A percentile compares a stretch with the other conserved stretches of the same genome.
Conservation (phyloP, 2,888 invertebrate genomes). For the Standfussiana lucernea region DNA sequence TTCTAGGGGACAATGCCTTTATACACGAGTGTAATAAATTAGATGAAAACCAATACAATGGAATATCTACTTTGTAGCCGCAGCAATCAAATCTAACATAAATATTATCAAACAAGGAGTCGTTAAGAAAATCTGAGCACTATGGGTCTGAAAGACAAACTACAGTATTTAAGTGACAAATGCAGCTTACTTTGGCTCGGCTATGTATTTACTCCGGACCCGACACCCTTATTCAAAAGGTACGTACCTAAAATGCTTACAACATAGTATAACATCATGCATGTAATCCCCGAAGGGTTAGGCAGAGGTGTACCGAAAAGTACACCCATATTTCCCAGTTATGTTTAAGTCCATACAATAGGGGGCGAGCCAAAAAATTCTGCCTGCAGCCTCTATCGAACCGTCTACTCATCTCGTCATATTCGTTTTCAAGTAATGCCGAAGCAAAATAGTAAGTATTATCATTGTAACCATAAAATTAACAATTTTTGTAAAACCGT, state of each 20-base stretch:
- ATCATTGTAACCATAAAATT: no score
- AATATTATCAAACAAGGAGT: background rate
- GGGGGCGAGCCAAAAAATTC: background rate
- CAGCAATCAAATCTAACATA: background rate
- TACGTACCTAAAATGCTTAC: constrained; percentile 43
- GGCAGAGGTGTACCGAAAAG: no score
- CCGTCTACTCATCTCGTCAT: no score
- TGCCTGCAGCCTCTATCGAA: background rate
- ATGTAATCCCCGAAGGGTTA: no score
- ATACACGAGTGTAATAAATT: background rate
- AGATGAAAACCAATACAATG: background rate
- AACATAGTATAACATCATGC: no score
- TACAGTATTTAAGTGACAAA: constrained; percentile 81
- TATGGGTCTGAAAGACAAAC: constrained; percentile 71
- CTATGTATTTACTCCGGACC: constrained; percentile 77
- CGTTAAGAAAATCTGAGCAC: constrained; percentile 36
- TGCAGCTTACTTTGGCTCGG: constrained; percentile 82
- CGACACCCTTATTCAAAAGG: constrained; percentile 78
- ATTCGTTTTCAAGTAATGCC: background rate
- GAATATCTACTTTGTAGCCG: background rate
- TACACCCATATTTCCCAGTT: no score
- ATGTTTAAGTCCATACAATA: no score
- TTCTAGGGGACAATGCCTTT: background rate
- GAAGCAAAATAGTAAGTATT: no score
- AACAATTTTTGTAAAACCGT: no score